Evolutionary conservation across 2,113 vertebrate species (phyloP).

Genomic region (Ammodytes dubius): DNA sequence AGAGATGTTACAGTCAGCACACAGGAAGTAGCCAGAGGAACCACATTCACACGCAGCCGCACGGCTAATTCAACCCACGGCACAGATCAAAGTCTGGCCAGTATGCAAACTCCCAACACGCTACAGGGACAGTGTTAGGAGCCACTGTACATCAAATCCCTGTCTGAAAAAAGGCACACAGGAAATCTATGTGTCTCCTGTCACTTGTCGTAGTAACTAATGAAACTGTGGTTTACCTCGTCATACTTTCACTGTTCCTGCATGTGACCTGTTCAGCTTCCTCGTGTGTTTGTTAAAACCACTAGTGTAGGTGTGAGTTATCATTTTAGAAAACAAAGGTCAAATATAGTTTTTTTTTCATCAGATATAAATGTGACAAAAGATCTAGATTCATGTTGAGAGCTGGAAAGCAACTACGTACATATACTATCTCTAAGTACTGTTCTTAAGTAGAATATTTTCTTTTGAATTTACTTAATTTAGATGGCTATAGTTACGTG

Average conservation of each 20-base stretch:
- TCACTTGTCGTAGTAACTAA: neutral
- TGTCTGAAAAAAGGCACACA: neutral
- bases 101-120: slow-evolving; percentile 57
- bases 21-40: slow-evolving; percentile 72
- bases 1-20: slow-evolving; percentile 43
- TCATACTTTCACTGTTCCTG: slow-evolving; percentile 4
- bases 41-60: slow-evolving; percentile 1
- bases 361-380: neutral
- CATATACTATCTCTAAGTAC: neutral
- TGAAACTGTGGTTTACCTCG: neutral
- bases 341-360: neutral
- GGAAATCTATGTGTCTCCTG: neutral
- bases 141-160: neutral
- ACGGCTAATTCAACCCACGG: neutral
- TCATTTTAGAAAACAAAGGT: neutral
- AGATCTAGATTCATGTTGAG: neutral
- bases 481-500: neutral
- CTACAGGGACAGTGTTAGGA: neutral
- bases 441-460: neutral
- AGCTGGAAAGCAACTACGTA: neutral
- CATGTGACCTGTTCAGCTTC: neutral
- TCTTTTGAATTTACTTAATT: neutral
- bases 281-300: neutral
- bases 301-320: neutral
- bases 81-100: slow-evolving; percentile 48